Evolutionary conservation across 2,888 invertebrate species (phyloP).

Genomic region (Rhagonycha fulva): DNA sequence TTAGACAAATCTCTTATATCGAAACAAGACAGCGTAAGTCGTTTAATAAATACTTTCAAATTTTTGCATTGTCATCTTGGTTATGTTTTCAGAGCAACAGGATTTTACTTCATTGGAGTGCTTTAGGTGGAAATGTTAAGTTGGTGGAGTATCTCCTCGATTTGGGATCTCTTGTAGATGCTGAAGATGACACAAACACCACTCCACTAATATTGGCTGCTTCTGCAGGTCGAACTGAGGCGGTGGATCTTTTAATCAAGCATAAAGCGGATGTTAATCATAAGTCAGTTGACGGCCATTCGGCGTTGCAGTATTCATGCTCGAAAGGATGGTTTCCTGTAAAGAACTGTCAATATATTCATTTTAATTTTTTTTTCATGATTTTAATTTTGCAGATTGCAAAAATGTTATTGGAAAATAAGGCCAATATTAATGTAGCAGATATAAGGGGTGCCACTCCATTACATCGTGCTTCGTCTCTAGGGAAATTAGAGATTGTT

Average conservation of each 20-base stretch:
- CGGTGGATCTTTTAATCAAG: conserved; percentile 67
- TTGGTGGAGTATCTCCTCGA: conserved; percentile 72
- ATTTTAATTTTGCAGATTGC: conserved; percentile 62
- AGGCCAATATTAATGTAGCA: conserved; percentile 70
- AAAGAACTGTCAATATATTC: conserved; percentile 21
- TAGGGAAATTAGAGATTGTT: conserved; percentile 71
- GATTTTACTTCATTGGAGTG: conserved; percentile 79
- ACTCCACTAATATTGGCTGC: conserved; percentile 81
- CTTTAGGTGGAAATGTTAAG: conserved; percentile 75
- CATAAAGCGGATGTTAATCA: conserved; percentile 76
- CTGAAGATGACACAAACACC: conserved; percentile 73
- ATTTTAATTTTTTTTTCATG: conserved; percentile 23
- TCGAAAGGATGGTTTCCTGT: conserved; percentile 81
- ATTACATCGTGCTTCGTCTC: conserved; percentile 79
- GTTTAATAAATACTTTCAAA: background rate
- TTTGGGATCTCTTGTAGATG: conserved; percentile 68
- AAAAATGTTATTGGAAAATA: conserved; percentile 65
- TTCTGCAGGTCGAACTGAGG: conserved; percentile 74
- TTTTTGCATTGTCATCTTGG: background rate
- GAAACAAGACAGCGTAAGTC: conserved; percentile 59
- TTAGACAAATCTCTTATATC: conserved; percentile 59
- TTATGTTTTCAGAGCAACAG: conserved; percentile 65
- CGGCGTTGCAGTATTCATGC: conserved; percentile 82
- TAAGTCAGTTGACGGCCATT: conserved; percentile 74
- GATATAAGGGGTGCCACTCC: conserved; percentile 75